Evolutionary conservation across 2,113 vertebrate species (phyloP).

Genomic region (Petromus typicus): DNA sequence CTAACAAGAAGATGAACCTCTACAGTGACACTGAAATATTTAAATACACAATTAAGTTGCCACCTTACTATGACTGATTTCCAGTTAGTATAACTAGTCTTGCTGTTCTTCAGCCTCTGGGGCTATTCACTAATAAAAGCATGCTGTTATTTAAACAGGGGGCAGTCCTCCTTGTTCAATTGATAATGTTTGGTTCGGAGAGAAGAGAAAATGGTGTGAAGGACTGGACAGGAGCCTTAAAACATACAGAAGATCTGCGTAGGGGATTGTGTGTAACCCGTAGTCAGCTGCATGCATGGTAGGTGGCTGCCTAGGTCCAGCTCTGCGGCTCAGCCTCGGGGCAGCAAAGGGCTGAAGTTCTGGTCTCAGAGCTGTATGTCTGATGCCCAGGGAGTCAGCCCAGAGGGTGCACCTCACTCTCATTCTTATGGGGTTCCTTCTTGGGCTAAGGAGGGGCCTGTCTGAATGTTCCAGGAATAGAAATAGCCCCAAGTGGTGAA

Average conservation of each 20-base stretch:
- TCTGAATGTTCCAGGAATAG: not conserved
- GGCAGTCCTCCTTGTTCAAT: not conserved
- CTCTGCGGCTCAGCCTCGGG: not conserved
- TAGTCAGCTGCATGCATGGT: not conserved
- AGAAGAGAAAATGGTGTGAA: not conserved
- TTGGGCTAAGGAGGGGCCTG: not conserved
- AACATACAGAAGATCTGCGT: not conserved
- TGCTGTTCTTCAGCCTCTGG: not conserved
- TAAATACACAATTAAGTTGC: not conserved
- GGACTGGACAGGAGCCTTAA: not conserved
- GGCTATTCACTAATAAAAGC: not conserved
- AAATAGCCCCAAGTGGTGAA: not conserved
- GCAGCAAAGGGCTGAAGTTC: not conserved
- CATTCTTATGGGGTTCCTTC: not conserved
- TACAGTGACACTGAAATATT: constrained; percentile 49
- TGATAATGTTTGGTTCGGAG: not conserved
- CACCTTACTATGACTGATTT: constrained; percentile 19
- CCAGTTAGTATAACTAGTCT: constrained; percentile 46
- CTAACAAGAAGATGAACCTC: constrained; percentile 37
- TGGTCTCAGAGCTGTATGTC: not conserved
- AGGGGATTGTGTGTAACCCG: not conserved
- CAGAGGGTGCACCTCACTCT: not conserved
- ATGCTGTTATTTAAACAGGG: not conserved
- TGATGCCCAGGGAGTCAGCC: not conserved
- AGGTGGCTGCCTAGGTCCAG: not conserved